Conservation (phyloP, 2,888 invertebrate genomes). For the Chloroclysta siterata region DNA sequence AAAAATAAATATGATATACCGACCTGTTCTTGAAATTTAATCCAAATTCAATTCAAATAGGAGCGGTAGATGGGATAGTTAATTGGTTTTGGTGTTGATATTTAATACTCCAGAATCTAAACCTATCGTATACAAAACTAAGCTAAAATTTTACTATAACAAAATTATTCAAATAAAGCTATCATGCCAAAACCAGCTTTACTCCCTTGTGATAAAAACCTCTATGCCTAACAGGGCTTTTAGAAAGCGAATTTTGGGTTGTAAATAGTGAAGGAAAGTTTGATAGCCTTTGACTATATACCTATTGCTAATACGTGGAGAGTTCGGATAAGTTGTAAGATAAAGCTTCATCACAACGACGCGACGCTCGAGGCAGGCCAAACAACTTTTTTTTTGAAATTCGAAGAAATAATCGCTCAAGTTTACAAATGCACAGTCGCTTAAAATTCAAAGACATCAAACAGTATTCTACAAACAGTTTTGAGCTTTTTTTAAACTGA, state of each 20-base stretch:
- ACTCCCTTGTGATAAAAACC: conserved; percentile 3
- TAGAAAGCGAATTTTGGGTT: background rate
- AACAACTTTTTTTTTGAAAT: too few species aligned
- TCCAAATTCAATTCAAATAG: conserved; percentile 29
- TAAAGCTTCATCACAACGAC: background rate
- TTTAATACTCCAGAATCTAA: conserved; percentile 32
- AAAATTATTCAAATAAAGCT: background rate
- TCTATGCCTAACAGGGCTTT: background rate
- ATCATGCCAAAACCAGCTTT: conserved; percentile 12
- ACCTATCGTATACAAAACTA: conserved; percentile 31
- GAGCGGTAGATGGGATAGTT: conserved; percentile 23
- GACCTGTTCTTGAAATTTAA: conserved; percentile 22
- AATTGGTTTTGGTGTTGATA: conserved; percentile 30
- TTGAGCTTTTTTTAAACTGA: too few species aligned
- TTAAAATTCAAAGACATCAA: too few species aligned
- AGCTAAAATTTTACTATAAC: conserved; percentile 24
- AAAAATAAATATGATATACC: too few species aligned
- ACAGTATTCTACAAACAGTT: too few species aligned
- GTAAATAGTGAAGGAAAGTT: conserved; percentile 23
- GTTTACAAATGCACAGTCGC: too few species aligned
- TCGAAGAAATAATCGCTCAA: too few species aligned
- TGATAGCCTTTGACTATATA: conserved; percentile 19
- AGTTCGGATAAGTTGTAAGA: conserved; percentile 8
- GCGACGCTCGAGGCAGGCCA: too few species aligned
- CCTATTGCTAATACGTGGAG: conserved; percentile 2